Evolutionary conservation across 1,140 invertebrate species (phyloP).

Genomic region (Periplaneta americana): DNA sequence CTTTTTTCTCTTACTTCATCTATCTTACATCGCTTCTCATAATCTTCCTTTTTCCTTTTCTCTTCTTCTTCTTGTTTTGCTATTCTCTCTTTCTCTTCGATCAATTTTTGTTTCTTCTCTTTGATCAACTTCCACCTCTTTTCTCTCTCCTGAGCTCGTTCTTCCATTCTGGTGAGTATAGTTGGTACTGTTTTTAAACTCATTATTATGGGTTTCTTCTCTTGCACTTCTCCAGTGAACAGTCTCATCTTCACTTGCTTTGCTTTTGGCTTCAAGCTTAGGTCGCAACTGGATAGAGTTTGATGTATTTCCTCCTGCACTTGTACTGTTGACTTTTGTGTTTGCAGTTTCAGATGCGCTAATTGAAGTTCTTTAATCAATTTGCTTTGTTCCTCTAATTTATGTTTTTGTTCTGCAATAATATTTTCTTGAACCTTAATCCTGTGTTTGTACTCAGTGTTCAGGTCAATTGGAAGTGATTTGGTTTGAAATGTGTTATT

Average conservation of each 20-base stretch:
- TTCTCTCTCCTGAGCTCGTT: not conserved
- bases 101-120: not conserved
- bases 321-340: not conserved
- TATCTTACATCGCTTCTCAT: not conserved
- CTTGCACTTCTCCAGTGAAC: not conserved
- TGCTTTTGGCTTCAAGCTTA: not conserved
- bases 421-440: not conserved
- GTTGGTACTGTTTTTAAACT: not conserved
- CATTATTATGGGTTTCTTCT: not conserved
- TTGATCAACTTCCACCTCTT: slow-evolving; percentile 4
- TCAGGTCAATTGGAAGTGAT: not conserved
- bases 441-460: not conserved
- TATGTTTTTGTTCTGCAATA: slow-evolving; percentile 6
- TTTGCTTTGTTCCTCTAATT: slow-evolving; percentile 3
- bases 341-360: not conserved
- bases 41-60: not conserved
- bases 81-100: not conserved
- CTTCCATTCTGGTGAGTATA: not conserved
- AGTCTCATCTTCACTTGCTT: not conserved
- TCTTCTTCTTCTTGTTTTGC: not conserved
- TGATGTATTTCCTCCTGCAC: not conserved
- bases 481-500: not conserved
- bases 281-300: not conserved
- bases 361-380: slow-evolving; percentile 4
- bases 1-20: not conserved